Conservation (phyloP, 2,113 vertebrate genomes). For the Tinamus guttatus region DNA sequence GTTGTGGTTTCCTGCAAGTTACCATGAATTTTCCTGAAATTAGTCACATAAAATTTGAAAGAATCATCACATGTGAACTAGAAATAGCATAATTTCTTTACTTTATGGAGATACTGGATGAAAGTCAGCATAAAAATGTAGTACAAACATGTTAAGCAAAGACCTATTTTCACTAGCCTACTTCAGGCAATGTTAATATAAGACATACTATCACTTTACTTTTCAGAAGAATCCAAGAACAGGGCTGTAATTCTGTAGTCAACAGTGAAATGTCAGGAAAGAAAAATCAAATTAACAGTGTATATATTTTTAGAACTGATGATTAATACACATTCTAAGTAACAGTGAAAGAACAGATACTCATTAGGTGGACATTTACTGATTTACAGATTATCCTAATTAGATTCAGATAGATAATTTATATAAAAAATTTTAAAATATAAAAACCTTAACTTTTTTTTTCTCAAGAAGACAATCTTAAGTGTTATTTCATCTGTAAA, state of each 20-base stretch:
- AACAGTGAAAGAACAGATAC: conserved; percentile 1
- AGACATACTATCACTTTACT: background rate
- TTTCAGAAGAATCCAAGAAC: background rate
- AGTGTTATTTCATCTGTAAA: background rate
- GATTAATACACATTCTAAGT: conserved; percentile 33
- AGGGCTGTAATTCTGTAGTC: background rate
- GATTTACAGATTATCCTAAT: background rate
- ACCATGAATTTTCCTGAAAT: background rate
- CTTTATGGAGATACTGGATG: background rate
- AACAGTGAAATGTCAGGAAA: conserved; percentile 33
- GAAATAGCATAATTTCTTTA: background rate
- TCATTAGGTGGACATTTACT: background rate
- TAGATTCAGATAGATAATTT: background rate
- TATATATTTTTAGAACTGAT: conserved; percentile 24
- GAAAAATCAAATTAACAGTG: conserved; percentile 1
- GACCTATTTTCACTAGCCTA: background rate
- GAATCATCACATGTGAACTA: background rate
- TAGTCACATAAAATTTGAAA: background rate
- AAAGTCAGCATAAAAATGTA: no score
- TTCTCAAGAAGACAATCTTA: background rate
- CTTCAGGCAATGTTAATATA: background rate
- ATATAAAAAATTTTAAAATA: background rate
- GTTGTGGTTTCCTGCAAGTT: background rate
- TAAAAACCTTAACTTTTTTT: no score
- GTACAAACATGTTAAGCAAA: background rate